Base-by-base conservation (phyloP, 2,888 invertebrate genomes). In the Sphinx pinastri region DNA sequence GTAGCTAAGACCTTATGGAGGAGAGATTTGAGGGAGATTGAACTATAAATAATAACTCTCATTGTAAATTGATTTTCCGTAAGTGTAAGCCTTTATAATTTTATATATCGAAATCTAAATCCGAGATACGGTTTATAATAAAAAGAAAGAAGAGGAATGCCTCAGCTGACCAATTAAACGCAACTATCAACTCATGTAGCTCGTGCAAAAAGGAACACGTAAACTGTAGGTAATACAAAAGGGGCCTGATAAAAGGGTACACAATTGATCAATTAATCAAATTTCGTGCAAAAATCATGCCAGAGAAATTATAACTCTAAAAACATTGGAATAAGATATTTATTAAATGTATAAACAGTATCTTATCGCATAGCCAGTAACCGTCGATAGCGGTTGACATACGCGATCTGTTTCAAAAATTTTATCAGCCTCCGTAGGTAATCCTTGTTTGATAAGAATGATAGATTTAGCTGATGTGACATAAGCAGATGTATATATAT, bases 371-470 rank as follows among this genome's bases (percentile, higher is more conserved):
- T 13, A 19, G 2, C 19, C 47, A 47, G 49, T 47, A 69, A 60
- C 52, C 63, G 6, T 69, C n/a, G 60, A 69, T 63, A 69, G 58
- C 60, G 14, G 14, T 45, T 60, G 54, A 70, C 58, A 66, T 58
- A 68, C 16, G 45, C 63, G 70, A 71, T 67, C 68, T 63, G 68
- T 68, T 60, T 55, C 57, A 58, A 55, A 57, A 58, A 67, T 45
- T 51, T 71, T 72, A 77, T 73, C 70, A 13, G 67, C 31, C 58
- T 49, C 67, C 71, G 68, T 71, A 68, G 60, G 59, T 78, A 79
- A 76, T 76, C 76, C 75, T 38, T 51, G 16, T 16, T 67, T 68
- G 82, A 80, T 81, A 81, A 76, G 66, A 71, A 78, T 78, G 78
- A 80, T 75, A 75, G 76, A 79, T 81, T 74, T 71, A 69, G 74